A percentile compares a stretch with the other conserved stretches of the same genome.
phyloP scores from a whole-genome alignment of 2,797 vertebrate species.

The Heterohyrax brucei region DNA sequence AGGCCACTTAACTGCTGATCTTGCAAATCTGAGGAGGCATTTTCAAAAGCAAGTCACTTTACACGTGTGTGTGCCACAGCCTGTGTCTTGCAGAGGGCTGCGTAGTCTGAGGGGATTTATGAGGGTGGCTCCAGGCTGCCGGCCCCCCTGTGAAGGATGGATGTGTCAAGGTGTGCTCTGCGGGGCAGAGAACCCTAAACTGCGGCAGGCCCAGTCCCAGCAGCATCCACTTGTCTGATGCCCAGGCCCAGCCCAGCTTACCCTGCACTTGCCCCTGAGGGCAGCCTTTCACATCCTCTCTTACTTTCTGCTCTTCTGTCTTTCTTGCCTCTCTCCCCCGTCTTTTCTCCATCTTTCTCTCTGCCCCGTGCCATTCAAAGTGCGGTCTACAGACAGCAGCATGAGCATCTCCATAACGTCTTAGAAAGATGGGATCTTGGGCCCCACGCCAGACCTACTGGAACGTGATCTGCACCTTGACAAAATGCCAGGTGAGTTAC shows the following conservation, averaged over 20 bases:
- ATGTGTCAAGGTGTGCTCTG: not conserved
- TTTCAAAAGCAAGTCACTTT: constrained; percentile 65
- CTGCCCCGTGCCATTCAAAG: not conserved
- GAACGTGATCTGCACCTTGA: no score
- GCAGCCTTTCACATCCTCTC: not conserved
- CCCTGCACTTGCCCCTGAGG: not conserved
- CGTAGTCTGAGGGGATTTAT: not conserved
- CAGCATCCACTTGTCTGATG: not conserved
- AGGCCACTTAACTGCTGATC: constrained; percentile 3
- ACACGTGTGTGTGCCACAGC: rapidly evolving
- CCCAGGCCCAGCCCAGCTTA: not conserved
- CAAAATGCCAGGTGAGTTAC: not conserved
- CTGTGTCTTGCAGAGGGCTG: not conserved
- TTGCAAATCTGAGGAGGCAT: not conserved
- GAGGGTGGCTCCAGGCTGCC: not conserved
- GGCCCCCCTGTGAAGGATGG: not conserved
- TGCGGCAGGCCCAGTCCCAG: not conserved
- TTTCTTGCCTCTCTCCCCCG: not conserved
- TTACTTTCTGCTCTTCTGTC: not conserved
- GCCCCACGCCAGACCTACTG: no score
- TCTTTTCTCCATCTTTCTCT: not conserved
- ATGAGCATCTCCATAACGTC: not conserved
- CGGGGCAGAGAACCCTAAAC: not conserved
- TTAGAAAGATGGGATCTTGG: not conserved
- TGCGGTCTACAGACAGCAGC: not conserved